A percentile compares a stretch with the other conserved stretches of the same genome.
Evolutionary conservation across 2,888 invertebrate species (phyloP).

Genomic region (Eilema depressum): DNA sequence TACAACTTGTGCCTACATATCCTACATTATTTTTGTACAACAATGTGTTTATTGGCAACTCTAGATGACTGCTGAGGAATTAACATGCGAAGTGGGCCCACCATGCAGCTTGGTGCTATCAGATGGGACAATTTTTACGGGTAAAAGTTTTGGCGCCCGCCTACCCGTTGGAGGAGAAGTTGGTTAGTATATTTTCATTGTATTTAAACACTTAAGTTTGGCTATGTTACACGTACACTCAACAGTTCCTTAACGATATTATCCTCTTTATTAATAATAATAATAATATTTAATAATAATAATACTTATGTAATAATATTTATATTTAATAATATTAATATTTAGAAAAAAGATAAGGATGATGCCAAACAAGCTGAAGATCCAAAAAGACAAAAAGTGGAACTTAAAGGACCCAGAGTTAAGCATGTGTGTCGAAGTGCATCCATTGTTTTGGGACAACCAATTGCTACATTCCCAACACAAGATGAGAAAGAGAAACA

Average conservation of each 20-base stretch:
- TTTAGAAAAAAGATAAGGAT: slow-evolving; percentile 87
- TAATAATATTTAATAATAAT: no score
- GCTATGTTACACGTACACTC: no score
- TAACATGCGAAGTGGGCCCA: slow-evolving; percentile 72
- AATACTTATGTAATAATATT: no score
- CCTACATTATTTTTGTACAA: no score
- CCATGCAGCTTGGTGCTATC: slow-evolving; percentile 90
- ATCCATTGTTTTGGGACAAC: slow-evolving; percentile 95
- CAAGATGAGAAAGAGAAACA: slow-evolving; percentile 82
- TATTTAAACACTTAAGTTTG: slow-evolving; percentile 43
- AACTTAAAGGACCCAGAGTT: slow-evolving; percentile 95
- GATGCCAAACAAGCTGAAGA: slow-evolving; percentile 78
- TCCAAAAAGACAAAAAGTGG: slow-evolving; percentile 91
- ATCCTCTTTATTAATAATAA: no score
- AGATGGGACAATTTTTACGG: slow-evolving; percentile 93
- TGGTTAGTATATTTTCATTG: slow-evolving; percentile 89
- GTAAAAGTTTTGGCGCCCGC: slow-evolving; percentile 94
- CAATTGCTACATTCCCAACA: slow-evolving; percentile 93
- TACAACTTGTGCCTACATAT: no score
- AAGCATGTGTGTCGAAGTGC: slow-evolving; percentile 98
- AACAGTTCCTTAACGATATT: no score
- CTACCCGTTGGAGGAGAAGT: slow-evolving; percentile 95
- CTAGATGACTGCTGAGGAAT: slow-evolving; percentile 67
- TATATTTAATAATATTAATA: slow-evolving; percentile 87
- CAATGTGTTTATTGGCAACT: neutral